Percentiles rank a stretch among this genome's conserved stretches.
Evolutionary conservation across 2,797 vertebrate species (phyloP).

Genomic region (Sebastolobus altivelis): DNA sequence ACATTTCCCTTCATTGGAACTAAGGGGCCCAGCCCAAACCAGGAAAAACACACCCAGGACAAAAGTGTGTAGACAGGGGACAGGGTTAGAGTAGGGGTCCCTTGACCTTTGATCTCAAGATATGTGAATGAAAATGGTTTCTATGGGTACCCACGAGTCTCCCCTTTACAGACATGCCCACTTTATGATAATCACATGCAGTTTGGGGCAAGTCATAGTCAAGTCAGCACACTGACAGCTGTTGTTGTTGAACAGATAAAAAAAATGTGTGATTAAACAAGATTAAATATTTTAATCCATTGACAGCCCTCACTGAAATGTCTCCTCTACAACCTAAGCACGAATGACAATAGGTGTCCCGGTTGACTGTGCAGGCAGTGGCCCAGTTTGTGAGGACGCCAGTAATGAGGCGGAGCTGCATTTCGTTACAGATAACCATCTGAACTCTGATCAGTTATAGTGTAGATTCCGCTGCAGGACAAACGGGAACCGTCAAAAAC

Average conservation of each 20-base stretch:
- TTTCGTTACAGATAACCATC: constrained; percentile 26
- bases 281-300: too few relatives aligned
- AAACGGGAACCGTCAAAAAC: neutral
- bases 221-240: too few relatives aligned
- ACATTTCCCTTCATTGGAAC: neutral
- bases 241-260: too few relatives aligned
- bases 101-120: too few relatives aligned
- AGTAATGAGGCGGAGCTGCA: neutral
- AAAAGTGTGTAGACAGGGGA: too few relatives aligned
- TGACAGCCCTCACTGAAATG: neutral
- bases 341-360: neutral
- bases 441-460: too few relatives aligned
- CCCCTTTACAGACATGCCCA: too few relatives aligned
- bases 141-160: too few relatives aligned
- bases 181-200: too few relatives aligned
- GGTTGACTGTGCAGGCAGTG: constrained; percentile 1
- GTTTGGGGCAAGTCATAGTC: too few relatives aligned
- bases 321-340: neutral
- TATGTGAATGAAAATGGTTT: neutral
- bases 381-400: neutral
- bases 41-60: neutral
- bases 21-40: neutral
- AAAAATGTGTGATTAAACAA: rapidly evolving
- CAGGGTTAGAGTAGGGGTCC: too few relatives aligned
- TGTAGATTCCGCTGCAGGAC: neutral